Percentiles rank a stretch among this genome's conserved stretches.
Evolutionary conservation across 2,888 invertebrate genomes (phyloP).

Genomic region (Lithosia quadra): DNA sequence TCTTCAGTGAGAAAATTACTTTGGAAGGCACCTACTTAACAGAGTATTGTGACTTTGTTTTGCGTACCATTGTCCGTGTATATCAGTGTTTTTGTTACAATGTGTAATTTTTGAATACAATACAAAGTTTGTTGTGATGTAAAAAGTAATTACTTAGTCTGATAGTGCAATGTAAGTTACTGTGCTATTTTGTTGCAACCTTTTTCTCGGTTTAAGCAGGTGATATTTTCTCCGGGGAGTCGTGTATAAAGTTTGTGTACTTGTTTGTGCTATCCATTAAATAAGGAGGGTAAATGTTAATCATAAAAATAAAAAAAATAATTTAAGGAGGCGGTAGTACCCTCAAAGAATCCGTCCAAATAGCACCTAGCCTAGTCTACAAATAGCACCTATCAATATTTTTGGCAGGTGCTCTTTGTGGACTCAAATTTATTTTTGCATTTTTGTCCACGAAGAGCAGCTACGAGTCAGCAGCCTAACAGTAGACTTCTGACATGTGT

Average conservation of each 20-base stretch:
- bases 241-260: neutral
- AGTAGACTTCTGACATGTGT: too few relatives aligned
- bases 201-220: slow-evolving; percentile 3
- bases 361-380: too few relatives aligned
- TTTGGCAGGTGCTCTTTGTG: too few relatives aligned
- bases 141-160: slow-evolving; percentile 33
- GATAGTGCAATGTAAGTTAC: slow-evolving; percentile 29
- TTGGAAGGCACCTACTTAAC: slow-evolving; percentile 51
- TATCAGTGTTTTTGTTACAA: slow-evolving; percentile 36
- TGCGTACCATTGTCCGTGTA: slow-evolving; percentile 52
- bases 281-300: neutral
- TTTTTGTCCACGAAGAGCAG: too few relatives aligned
- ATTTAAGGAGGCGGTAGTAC: too few relatives aligned
- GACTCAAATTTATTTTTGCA: too few relatives aligned
- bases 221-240: neutral
- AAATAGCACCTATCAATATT: too few relatives aligned
- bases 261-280: neutral
- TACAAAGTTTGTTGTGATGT: slow-evolving; percentile 38
- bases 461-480: too few relatives aligned
- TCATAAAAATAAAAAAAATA: too few relatives aligned
- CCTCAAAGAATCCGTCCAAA: too few relatives aligned
- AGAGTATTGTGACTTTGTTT: slow-evolving; percentile 55
- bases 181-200: slow-evolving; percentile 14
- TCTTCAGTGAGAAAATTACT: slow-evolving; percentile 62
- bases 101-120: slow-evolving; percentile 51